Evolutionary conservation across 2,797 vertebrate genomes (phyloP).

Genomic region (Poeciliopsis paucimaculata): DNA sequence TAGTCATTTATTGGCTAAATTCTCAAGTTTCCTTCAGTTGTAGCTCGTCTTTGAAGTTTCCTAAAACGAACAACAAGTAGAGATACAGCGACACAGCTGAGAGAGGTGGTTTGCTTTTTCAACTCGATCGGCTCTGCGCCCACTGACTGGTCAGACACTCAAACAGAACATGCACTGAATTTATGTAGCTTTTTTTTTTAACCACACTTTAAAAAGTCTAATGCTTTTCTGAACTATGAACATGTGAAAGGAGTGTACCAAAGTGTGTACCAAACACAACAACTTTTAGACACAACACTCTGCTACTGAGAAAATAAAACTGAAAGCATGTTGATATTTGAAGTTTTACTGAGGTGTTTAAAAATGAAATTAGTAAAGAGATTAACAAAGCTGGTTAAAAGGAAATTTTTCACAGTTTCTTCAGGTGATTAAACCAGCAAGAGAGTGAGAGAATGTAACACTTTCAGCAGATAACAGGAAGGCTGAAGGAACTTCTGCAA

Average conservation of each 20-base stretch:
- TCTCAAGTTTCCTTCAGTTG: background rate
- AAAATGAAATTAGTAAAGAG: background rate
- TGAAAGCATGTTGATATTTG: background rate
- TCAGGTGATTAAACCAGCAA: background rate
- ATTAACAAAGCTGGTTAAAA: background rate
- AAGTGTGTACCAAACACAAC: background rate
- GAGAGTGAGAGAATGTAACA: background rate
- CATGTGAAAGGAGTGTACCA: background rate
- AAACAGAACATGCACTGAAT: background rate
- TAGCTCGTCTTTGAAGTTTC: background rate
- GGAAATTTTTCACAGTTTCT: background rate
- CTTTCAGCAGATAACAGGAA: background rate
- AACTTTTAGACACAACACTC: background rate
- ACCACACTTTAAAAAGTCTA: background rate
- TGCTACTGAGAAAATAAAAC: background rate
- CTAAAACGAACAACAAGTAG: background rate
- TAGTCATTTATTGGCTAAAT: background rate
- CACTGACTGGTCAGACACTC: background rate
- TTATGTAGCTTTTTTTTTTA: background rate
- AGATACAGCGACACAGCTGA: background rate
- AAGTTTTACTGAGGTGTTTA: background rate
- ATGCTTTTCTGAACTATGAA: background rate
- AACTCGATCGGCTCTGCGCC: background rate
- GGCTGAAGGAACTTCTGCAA: background rate
- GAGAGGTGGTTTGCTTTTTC: background rate